phyloP scores from a whole-genome alignment of 2,113 vertebrate genomes.

The Pipra filicauda region DNA sequence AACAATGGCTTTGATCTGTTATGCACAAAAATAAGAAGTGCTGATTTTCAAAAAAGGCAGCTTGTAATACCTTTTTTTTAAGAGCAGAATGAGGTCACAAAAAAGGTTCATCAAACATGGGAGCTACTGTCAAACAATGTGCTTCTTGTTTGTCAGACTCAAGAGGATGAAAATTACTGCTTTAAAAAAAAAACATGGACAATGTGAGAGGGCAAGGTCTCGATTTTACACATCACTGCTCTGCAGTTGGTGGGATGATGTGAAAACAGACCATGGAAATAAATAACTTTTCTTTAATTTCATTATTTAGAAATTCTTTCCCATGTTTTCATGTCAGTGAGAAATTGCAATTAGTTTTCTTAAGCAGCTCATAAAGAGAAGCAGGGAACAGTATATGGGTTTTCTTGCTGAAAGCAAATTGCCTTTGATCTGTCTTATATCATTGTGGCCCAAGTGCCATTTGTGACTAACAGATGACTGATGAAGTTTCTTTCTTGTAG shows the following conservation, averaged over 20 bases:
- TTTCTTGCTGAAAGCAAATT: not conserved
- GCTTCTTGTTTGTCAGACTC: conserved; percentile 21
- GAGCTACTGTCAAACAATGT: conserved; percentile 18
- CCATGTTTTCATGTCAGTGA: not conserved
- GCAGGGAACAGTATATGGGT: not conserved
- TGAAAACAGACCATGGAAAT: not conserved
- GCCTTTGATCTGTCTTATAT: not conserved
- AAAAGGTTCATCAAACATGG: not conserved
- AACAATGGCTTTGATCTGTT: conserved; percentile 30
- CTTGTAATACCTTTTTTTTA: not conserved
- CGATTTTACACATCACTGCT: not conserved
- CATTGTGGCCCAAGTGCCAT: not conserved
- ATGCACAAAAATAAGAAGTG: not conserved
- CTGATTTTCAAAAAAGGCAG: not conserved
- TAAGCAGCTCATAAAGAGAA: not conserved
- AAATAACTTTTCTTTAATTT: not conserved
- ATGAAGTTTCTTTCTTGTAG: conserved; percentile 71
- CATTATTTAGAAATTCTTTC: not conserved
- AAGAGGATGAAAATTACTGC: not conserved
- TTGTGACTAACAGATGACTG: not conserved
- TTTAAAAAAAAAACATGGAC: not conserved
- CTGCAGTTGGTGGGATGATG: not conserved
- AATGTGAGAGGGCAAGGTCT: conserved; percentile 5
- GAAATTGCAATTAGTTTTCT: not conserved
- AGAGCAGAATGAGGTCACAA: conserved; percentile 17